phyloP scores from a whole-genome alignment of 1,140 invertebrate species.

The Leptopilina boulardi region DNA sequence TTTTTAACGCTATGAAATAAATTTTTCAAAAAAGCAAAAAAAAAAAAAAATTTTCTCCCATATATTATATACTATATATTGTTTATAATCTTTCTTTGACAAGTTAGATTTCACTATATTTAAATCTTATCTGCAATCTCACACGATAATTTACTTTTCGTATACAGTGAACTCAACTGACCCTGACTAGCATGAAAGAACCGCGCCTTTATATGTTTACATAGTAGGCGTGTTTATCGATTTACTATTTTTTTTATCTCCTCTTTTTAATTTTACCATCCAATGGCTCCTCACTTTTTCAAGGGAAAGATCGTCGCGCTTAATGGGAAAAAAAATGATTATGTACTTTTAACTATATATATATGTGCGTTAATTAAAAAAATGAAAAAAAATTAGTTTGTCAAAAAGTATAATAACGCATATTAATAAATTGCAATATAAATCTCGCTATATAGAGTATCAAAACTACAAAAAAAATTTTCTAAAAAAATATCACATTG shows the following conservation, averaged over 20 bases:
- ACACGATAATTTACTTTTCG: conserved; percentile 30
- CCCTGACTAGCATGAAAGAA: conserved; percentile 29
- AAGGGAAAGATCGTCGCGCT: background rate
- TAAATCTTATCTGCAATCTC: conserved; percentile 14
- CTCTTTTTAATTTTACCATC: conserved; percentile 20
- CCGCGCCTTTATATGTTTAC: conserved; percentile 20
- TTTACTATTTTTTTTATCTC: conserved; percentile 25
- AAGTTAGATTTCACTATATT: background rate
- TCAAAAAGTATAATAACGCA: too few relatives aligned
- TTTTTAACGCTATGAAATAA: too few relatives aligned
- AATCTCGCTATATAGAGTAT: too few relatives aligned
- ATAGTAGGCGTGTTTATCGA: conserved; percentile 31
- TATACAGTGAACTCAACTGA: conserved; percentile 30
- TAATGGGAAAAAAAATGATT: background rate
- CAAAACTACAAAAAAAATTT: too few relatives aligned
- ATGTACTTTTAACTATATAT: too few relatives aligned
- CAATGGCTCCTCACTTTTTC: background rate
- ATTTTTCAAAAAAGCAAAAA: too few relatives aligned
- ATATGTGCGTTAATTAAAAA: background rate
- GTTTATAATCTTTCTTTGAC: background rate
- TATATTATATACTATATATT: too few relatives aligned
- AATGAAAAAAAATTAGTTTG: too few relatives aligned
- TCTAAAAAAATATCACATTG: too few relatives aligned
- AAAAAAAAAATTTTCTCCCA: too few relatives aligned
- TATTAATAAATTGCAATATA: too few relatives aligned